phyloP scores from a whole-genome alignment of 2,888 invertebrate species.

The Catocala nupta region DNA sequence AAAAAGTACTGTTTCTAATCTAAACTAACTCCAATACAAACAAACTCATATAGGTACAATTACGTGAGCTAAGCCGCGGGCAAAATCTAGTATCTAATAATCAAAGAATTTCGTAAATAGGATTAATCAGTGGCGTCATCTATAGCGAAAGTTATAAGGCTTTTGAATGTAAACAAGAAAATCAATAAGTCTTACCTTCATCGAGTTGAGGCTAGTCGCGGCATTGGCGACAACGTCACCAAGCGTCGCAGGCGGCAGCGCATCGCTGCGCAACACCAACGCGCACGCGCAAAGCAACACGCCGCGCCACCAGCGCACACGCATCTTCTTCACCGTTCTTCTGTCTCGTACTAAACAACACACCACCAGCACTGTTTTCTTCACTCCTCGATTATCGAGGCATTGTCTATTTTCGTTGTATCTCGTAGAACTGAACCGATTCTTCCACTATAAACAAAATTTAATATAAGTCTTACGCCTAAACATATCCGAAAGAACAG shows the following conservation, averaged over 20 bases:
- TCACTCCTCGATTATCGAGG: slow-evolving; percentile 20
- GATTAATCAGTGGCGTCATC: neutral
- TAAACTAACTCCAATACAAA: too few relatives aligned
- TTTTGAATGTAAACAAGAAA: neutral
- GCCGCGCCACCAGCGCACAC: slow-evolving; percentile 71
- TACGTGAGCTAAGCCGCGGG: too few relatives aligned
- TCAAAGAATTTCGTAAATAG: neutral
- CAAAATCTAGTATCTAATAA: neutral
- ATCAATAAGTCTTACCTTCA: slow-evolving; percentile 72
- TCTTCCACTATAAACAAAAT: slow-evolving; percentile 1
- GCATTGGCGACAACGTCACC: slow-evolving; percentile 84
- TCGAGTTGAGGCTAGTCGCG: slow-evolving; percentile 82
- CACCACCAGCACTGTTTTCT: slow-evolving; percentile 20
- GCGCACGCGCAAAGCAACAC: slow-evolving; percentile 69
- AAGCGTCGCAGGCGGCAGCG: slow-evolving; percentile 81
- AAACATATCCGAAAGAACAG: too few relatives aligned
- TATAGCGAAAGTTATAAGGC: neutral
- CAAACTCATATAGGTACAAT: too few relatives aligned
- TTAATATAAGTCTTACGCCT: neutral
- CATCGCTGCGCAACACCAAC: slow-evolving; percentile 67
- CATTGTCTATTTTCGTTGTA: slow-evolving; percentile 29
- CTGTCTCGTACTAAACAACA: slow-evolving; percentile 12
- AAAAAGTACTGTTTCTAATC: too few relatives aligned
- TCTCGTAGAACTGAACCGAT: neutral
- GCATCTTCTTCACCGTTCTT: slow-evolving; percentile 58